These are phyloP conservation scores for Lottia gigantea DNA, from an alignment of 2,888 invertebrate genomes.

Conservation along the genomic window DNA sequence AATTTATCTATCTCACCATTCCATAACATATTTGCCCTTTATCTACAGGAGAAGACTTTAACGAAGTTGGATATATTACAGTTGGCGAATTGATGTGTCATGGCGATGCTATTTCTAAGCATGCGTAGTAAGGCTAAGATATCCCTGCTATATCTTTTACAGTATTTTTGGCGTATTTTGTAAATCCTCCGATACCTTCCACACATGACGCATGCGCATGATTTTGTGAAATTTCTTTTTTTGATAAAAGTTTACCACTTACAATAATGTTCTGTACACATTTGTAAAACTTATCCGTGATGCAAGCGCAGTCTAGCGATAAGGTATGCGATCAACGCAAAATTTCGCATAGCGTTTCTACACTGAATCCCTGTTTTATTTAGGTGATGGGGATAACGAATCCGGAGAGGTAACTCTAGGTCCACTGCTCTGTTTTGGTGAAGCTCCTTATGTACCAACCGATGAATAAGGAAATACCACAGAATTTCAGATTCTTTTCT, in stretches of 20 bases:
- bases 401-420: neutral
- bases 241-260: no score
- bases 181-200: neutral
- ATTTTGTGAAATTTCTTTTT: neutral
- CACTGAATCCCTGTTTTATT: neutral
- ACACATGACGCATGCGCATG: slow-evolving; percentile 7
- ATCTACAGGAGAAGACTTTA: slow-evolving; percentile 26
- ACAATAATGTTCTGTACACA: no score
- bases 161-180: no score
- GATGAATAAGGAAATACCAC: no score
- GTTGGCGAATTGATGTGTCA: slow-evolving; percentile 36
- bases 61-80: slow-evolving; percentile 32
- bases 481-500: no score
- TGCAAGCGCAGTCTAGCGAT: no score
- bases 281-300: no score
- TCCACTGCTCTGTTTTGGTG: neutral
- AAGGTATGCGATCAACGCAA: no score
- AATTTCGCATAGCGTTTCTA: no score
- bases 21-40: slow-evolving; percentile 1
- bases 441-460: neutral
- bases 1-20: no score
- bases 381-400: slow-evolving; percentile 1
- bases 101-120: slow-evolving; percentile 1
- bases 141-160: no score
- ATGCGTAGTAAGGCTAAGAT: slow-evolving; percentile 2